Base-by-base conservation (phyloP, 2,888 invertebrate genomes). In the Agriopis leucophaearia region DNA sequence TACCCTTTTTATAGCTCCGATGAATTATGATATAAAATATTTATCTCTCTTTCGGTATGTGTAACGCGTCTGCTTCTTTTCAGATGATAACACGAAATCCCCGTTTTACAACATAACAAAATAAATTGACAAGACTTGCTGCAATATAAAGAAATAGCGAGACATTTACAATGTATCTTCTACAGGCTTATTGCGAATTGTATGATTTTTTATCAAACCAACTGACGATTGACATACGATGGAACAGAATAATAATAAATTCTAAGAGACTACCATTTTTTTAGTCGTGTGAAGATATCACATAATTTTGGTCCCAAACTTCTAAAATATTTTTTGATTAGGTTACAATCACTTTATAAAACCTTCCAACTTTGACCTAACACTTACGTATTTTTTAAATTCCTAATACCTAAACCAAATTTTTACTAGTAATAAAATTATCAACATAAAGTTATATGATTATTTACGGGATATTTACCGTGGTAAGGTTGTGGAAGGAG, bases 11-110 rank as follows among this genome's bases (percentile, higher is more conserved):
- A 89, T 88, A 82, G 88, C 85, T 74, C 78, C 78, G 87, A 85
- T 89, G 88, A 91, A 90, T 91, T 90, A 90, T 89, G 88, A 86
- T 85, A 90, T 91, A 89, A 91, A 91, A 91, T 91, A 90, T 91
- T 90, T 89, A 90, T 89, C 87, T 87, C 84, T 85, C 86, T 88
- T 86, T 79, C 81, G 86, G 86, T 83, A 87, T 90, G 82, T 88
- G 87, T 88, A 87, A 88, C 85, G 85, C 82, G 83, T 85, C 86
- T 85, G 82, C 83, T 87, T 81, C 86, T 87, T 89, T 86, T 86
- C 85, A 84, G 86, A 87, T 85, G 86, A 87, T 89, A 88, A 89
- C 87, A 83, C 81, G 84, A 86, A 88, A 90, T 86, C 82, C 82
- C 76, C 78, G 79, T 86, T 89, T 87, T 84, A 88, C 85, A 85